A percentile compares a stretch with the other conserved stretches of the same genome.
Evolutionary conservation across 2,888 invertebrate species (phyloP).

Genomic region (Acutogordius australiensis): DNA sequence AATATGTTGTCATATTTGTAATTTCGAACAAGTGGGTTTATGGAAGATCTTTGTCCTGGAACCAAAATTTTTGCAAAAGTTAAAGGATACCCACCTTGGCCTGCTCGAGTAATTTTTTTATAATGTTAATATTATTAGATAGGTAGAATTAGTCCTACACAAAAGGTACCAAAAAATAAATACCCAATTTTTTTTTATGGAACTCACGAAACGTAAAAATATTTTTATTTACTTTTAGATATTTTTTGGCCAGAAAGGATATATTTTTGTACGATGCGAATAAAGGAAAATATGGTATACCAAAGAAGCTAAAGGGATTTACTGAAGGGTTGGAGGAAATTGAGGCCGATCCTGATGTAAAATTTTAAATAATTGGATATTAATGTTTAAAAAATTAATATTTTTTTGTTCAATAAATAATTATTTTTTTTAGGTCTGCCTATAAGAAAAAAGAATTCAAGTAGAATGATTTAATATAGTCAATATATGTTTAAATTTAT

Average conservation of each 20-base stretch:
- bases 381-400: too few relatives aligned
- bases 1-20: too few relatives aligned
- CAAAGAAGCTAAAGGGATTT: constrained; percentile 44
- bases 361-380: too few relatives aligned
- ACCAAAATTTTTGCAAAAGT: constrained; percentile 86
- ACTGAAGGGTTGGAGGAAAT: constrained; percentile 62
- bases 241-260: constrained; percentile 53
- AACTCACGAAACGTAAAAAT: constrained; percentile 59
- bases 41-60: constrained; percentile 36
- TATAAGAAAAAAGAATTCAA: too few relatives aligned
- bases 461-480: too few relatives aligned
- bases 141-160: not conserved
- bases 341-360: constrained; percentile 24
- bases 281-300: constrained; percentile 46
- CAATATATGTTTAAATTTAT: too few relatives aligned
- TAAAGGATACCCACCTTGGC: constrained; percentile 88
- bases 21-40: too few relatives aligned
- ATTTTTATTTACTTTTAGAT: constrained; percentile 21
- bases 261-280: constrained; percentile 49
- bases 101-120: constrained; percentile 33
- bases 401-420: too few relatives aligned
- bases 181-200: constrained; percentile 56
- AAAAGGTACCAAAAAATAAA: constrained; percentile 16
- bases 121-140: constrained; percentile 1
- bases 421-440: too few relatives aligned